Evolutionary conservation across 2,113 vertebrate genomes (phyloP).

Genomic region (Vombatus ursinus): DNA sequence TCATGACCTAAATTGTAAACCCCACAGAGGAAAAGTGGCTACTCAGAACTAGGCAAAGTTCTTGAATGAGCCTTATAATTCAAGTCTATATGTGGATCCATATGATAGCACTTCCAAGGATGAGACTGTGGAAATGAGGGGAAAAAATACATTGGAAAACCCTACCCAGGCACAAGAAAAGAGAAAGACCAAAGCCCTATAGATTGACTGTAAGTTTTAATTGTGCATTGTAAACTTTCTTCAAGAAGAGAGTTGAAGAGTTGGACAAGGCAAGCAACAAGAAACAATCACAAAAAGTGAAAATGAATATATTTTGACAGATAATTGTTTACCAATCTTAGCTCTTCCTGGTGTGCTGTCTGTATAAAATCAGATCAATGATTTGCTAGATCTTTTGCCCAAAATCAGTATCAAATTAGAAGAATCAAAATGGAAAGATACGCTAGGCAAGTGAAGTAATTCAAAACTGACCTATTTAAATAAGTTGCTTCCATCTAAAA

Average conservation of each 20-base stretch:
- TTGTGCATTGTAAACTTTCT: neutral
- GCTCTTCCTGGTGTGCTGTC: too few relatives aligned
- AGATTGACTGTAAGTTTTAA: neutral
- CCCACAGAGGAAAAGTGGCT: neutral
- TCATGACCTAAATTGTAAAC: neutral
- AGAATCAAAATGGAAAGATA: neutral
- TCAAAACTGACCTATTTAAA: neutral
- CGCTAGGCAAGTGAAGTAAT: neutral
- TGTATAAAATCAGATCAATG: neutral
- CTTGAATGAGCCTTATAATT: neutral
- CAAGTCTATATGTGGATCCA: neutral
- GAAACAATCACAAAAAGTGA: too few relatives aligned
- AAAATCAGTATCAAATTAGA: neutral
- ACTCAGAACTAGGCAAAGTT: neutral
- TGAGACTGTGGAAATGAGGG: neutral
- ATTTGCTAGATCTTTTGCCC: neutral
- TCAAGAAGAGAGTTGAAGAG: too few relatives aligned
- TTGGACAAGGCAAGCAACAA: too few relatives aligned
- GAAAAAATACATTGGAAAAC: neutral
- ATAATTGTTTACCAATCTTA: too few relatives aligned
- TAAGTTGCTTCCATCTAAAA: neutral
- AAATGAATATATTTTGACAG: too few relatives aligned
- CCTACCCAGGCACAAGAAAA: neutral
- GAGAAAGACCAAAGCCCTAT: neutral
- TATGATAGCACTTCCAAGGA: neutral